Conservation (phyloP, 2,888 invertebrate genomes). For the Ischnus inquisitorius region DNA sequence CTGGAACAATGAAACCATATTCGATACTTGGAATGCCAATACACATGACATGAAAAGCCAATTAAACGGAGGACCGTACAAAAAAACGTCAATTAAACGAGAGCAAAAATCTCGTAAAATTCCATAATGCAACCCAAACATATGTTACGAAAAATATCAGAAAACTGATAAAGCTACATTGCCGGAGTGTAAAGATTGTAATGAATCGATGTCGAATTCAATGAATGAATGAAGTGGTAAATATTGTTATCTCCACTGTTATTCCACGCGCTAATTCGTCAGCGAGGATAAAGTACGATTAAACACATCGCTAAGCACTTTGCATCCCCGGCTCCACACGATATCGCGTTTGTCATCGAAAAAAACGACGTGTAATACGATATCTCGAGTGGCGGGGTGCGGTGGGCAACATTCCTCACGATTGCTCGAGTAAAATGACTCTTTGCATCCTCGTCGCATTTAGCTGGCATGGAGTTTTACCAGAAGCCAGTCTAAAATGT, state of each 20-base stretch:
- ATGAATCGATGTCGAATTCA: not conserved
- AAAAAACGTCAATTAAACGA: too few species aligned
- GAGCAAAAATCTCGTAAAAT: too few species aligned
- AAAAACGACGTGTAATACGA: not conserved
- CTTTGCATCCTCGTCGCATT: not conserved
- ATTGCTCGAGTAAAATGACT: not conserved
- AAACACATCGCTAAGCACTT: not conserved
- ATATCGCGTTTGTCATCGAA: not conserved
- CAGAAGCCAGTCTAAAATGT: too few species aligned
- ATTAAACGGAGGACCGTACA: too few species aligned
- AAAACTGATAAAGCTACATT: too few species aligned
- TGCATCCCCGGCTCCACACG: not conserved
- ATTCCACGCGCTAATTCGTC: not conserved
- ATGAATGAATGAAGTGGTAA: not conserved
- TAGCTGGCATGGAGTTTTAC: not conserved
- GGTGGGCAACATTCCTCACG: not conserved
- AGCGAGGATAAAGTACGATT: not conserved
- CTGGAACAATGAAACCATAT: too few species aligned
- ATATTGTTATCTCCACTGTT: not conserved
- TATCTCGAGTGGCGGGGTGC: not conserved
- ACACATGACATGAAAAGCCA: too few species aligned
- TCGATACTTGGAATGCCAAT: too few species aligned
- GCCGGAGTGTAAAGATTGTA: not conserved
- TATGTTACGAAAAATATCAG: too few species aligned
- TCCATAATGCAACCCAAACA: too few species aligned